Percentiles rank a stretch among this genome's conserved stretches.
Conservation (phyloP, 2,888 invertebrate genomes). For the Pristionchus entomophagus region DNA sequence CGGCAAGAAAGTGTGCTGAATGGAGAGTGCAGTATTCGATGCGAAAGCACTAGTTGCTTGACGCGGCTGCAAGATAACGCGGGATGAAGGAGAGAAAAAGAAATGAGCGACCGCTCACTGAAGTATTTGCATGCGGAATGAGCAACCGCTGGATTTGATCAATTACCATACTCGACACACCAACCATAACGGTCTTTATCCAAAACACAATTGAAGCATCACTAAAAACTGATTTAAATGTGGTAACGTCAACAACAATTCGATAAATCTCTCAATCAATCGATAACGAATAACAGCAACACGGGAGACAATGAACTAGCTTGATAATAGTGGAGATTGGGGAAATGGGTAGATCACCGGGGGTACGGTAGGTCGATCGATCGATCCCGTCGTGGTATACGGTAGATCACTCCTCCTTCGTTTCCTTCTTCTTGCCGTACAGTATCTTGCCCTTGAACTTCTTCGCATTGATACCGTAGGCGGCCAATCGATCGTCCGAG, state of each 20-base stretch:
- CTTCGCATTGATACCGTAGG: constrained; percentile 92
- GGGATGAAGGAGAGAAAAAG: neutral
- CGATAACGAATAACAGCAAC: constrained; percentile 29
- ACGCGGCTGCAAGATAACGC: too few species aligned
- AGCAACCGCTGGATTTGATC: constrained; percentile 19
- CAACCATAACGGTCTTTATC: constrained; percentile 23
- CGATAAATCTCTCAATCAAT: constrained; percentile 36
- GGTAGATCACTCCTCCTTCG: constrained; percentile 41
- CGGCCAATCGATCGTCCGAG: constrained; percentile 88
- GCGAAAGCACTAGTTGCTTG: too few species aligned
- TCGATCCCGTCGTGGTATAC: neutral
- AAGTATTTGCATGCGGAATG: constrained; percentile 29
- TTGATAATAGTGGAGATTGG: neutral
- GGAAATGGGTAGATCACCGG: neutral
- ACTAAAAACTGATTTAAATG: neutral
- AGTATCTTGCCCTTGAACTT: constrained; percentile 85
- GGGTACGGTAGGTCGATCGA: neutral
- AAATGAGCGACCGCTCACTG: constrained; percentile 7
- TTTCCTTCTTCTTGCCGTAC: constrained; percentile 50
- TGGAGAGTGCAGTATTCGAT: too few species aligned
- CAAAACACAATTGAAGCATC: constrained; percentile 13
- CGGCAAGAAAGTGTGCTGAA: too few species aligned
- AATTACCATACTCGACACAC: constrained; percentile 30
- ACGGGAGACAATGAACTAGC: neutral
- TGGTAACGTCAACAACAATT: constrained; percentile 41